Conservation (phyloP, 2,113 vertebrate species). For the Stercorarius parasiticus region DNA sequence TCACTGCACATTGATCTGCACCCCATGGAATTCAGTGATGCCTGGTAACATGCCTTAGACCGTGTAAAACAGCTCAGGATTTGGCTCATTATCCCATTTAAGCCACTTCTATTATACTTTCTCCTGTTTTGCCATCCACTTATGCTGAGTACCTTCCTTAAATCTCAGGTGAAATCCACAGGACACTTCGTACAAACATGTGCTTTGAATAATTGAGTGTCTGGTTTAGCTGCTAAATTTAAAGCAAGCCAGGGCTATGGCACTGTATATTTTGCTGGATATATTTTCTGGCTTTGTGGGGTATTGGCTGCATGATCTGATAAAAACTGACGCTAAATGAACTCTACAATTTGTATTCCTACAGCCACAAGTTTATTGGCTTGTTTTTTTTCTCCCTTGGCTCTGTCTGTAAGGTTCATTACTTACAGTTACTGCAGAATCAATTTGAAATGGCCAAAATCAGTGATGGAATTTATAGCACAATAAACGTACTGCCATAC, state of each 20-base stretch:
- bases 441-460: conserved; percentile 78
- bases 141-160: neutral
- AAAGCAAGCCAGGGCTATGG: neutral
- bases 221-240: conserved; percentile 25
- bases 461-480: conserved; percentile 79
- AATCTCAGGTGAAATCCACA: conserved; percentile 5
- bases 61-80: neutral
- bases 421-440: conserved; percentile 81
- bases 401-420: conserved; percentile 74
- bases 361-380: conserved; percentile 61
- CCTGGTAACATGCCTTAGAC: neutral
- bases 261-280: conserved; percentile 5
- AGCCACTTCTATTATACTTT: neutral
- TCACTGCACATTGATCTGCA: neutral
- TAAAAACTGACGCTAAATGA: conserved; percentile 71
- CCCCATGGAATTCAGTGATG: neutral
- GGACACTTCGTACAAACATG: neutral
- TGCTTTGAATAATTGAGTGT: neutral
- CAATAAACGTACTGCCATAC: conserved; percentile 68
- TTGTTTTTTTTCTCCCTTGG: neutral
- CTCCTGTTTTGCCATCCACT: neutral
- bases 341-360: conserved; percentile 69
- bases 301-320: conserved; percentile 64
- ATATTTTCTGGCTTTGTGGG: conserved; percentile 51
- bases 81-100: neutral